Evolutionary conservation across 2,797 vertebrate genomes (phyloP).

Genomic region (Microchirus variegatus): DNA sequence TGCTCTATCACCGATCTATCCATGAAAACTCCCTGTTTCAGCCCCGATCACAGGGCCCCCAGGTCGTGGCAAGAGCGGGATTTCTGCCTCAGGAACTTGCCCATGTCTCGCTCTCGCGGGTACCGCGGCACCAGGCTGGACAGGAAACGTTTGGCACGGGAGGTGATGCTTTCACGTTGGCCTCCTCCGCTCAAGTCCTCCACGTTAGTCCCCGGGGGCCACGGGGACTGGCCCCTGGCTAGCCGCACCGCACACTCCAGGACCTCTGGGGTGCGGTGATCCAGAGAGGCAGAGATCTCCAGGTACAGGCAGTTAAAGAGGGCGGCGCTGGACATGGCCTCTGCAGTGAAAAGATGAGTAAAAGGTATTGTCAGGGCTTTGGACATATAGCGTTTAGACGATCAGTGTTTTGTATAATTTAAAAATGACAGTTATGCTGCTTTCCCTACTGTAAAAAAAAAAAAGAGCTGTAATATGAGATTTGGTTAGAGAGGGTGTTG

Average conservation of each 20-base stretch:
- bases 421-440: too few species aligned
- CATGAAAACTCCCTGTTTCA: not conserved
- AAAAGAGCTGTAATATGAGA: not conserved
- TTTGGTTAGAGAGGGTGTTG: not conserved
- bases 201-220: slow-evolving; percentile 64
- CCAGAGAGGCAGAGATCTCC: slow-evolving; percentile 89
- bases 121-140: slow-evolving; percentile 86
- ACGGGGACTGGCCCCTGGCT: slow-evolving; percentile 81
- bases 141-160: slow-evolving; percentile 88
- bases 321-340: slow-evolving; percentile 85
- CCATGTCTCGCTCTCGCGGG: slow-evolving; percentile 72
- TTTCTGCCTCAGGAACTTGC: slow-evolving; percentile 88
- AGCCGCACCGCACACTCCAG: slow-evolving; percentile 86
- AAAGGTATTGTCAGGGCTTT: not conserved
- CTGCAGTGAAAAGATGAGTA: slow-evolving; percentile 54
- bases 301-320: slow-evolving; percentile 88
- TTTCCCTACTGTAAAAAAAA: not conserved
- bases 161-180: slow-evolving; percentile 87
- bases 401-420: too few species aligned
- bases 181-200: slow-evolving; percentile 65
- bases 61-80: slow-evolving; percentile 92
- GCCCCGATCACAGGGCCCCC: slow-evolving; percentile 76
- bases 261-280: slow-evolving; percentile 87
- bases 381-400: too few species aligned
- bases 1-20: slow-evolving; percentile 12